Evolutionary conservation across 2,888 invertebrate species (phyloP).

Genomic region (Cantharis rufa): DNA sequence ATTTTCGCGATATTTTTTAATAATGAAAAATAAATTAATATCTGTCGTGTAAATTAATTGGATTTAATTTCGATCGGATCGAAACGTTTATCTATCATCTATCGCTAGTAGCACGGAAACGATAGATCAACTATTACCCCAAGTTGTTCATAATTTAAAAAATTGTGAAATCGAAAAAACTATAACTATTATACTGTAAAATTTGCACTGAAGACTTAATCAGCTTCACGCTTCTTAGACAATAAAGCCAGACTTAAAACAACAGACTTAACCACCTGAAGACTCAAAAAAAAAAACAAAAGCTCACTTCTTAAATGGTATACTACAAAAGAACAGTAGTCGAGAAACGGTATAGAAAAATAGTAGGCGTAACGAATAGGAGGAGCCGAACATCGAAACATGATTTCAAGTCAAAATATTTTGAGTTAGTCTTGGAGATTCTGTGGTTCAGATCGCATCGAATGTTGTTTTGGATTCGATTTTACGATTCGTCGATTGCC

Average conservation of each 20-base stretch:
- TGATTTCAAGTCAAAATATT: slow-evolving; percentile 43
- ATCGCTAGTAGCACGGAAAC: too few species aligned
- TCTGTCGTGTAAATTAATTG: neutral
- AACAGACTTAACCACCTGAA: neutral
- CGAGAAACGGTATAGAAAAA: slow-evolving; percentile 7
- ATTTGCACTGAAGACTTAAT: neutral
- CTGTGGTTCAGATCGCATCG: slow-evolving; percentile 25
- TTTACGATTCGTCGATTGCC: slow-evolving; percentile 7
- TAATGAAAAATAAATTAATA: neutral
- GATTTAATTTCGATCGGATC: neutral
- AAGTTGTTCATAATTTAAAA: too few species aligned
- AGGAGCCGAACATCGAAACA: slow-evolving; percentile 36
- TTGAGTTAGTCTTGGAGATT: slow-evolving; percentile 39
- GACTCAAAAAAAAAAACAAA: neutral
- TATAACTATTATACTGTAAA: neutral
- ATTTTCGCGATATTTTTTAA: too few species aligned
- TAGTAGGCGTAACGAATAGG: slow-evolving; percentile 38
- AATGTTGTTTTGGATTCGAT: slow-evolving; percentile 4
- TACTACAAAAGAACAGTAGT: neutral
- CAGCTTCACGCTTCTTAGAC: neutral
- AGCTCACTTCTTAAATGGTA: neutral
- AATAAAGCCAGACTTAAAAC: neutral
- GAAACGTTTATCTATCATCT: neutral
- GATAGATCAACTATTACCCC: neutral
- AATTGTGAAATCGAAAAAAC: neutral